Conservation (phyloP, 1,140 invertebrate species). For the Caenorhabditis remanei region DNA sequence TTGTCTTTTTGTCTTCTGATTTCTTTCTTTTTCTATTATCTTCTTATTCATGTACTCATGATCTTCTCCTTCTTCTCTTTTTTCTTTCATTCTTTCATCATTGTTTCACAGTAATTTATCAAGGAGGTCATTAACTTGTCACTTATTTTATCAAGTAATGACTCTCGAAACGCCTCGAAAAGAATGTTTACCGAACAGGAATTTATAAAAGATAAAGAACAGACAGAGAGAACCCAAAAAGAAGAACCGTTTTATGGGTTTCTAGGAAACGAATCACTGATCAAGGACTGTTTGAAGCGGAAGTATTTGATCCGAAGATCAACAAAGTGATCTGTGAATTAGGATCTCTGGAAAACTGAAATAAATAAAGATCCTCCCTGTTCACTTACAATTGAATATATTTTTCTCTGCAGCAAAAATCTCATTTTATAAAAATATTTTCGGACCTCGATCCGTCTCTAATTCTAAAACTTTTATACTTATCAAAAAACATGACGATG, state of each 20-base stretch:
- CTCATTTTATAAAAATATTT: too few relatives aligned
- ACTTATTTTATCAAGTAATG: background rate
- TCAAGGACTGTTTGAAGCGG: background rate
- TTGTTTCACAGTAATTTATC: conserved; percentile 34
- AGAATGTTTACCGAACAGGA: background rate
- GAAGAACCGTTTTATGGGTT: background rate
- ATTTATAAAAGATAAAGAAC: background rate
- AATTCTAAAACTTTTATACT: too few relatives aligned
- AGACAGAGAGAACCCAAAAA: background rate
- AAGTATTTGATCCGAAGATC: background rate
- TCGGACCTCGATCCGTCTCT: too few relatives aligned
- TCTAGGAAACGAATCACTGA: background rate
- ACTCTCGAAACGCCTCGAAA: background rate
- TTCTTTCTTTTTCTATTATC: background rate
- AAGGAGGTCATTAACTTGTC: conserved; percentile 49
- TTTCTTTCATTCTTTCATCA: background rate
- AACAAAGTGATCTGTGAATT: background rate
- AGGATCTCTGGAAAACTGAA: background rate
- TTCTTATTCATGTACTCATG: background rate
- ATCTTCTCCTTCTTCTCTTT: background rate
- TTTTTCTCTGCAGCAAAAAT: too few relatives aligned
- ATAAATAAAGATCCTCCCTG: too few relatives aligned
- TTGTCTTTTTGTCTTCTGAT: background rate
- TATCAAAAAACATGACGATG: too few relatives aligned
- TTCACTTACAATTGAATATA: too few relatives aligned